Evolutionary conservation across 2,797 vertebrate genomes (phyloP).

Genomic region (Catharus ustulatus): DNA sequence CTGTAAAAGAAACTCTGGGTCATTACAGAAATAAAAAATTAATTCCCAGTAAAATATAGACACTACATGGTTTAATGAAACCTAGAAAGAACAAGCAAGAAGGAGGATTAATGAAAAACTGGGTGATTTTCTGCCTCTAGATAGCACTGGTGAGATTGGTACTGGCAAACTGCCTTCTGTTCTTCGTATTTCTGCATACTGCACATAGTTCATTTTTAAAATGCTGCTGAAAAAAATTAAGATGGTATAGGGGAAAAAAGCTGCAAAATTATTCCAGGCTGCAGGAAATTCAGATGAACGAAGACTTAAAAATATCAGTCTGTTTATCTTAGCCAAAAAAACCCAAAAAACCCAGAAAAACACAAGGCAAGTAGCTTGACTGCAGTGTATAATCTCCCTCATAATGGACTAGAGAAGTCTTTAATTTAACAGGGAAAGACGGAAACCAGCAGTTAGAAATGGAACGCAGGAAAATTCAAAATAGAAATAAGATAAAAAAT

Average conservation of each 20-base stretch:
- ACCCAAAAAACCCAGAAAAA: neutral
- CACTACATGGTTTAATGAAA: neutral
- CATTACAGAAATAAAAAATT: neutral
- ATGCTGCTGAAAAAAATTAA: neutral
- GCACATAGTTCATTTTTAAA: neutral
- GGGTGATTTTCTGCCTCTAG: slow-evolving; percentile 4
- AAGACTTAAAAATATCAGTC: neutral
- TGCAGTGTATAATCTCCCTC: neutral
- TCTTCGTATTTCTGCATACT: neutral
- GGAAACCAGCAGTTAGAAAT: neutral
- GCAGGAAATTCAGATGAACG: neutral
- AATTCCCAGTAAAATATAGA: neutral
- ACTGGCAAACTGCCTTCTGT: neutral
- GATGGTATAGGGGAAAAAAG: neutral
- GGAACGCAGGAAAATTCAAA: neutral
- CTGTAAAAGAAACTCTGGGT: neutral
- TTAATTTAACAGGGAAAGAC: neutral
- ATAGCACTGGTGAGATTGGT: neutral
- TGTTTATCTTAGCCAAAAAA: neutral
- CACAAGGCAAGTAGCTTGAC: neutral
- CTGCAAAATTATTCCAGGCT: neutral
- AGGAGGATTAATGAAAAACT: neutral
- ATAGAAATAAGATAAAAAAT: neutral
- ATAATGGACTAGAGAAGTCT: neutral
- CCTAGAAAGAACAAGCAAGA: neutral